Base-by-base conservation (phyloP, 2,888 invertebrate genomes). In the Ceriagrion tenellum region DNA sequence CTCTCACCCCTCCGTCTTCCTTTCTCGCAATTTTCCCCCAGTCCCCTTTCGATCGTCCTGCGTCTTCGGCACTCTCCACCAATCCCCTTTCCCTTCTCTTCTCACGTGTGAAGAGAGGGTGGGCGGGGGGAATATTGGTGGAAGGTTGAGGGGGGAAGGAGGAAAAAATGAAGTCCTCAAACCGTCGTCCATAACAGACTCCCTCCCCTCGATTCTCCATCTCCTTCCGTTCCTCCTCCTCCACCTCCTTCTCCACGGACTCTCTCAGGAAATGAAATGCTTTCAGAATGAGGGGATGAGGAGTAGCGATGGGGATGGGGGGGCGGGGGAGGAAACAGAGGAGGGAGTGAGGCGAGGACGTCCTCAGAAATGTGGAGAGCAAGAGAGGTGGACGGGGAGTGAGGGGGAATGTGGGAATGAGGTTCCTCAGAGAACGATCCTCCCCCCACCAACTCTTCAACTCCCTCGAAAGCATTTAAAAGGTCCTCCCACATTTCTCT, bases 191-290 rank as follows among this genome's bases (percentile, higher is more conserved):
- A 81, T 81, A 81, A 81, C 81, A 81, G 81, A 35, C 81, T 13
- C 6, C 47, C 59, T 59, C 59, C 59, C 59, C 47, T 47, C 88
- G 2, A 40, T 88, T 40, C 47, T 4, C 47, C 47, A 4, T 16
- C 88, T 30, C 88, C 30, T 30, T 35, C 88, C 47, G 30, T 88
- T 23, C 13, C 88, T 40, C 81, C 30, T 8, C 69, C 47, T 47
- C 47, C 47, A 47, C 47, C 47, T 26, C 69, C 81, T 30, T 35
- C 81, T 35, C 35, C 81, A 16, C 81, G 81, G 81, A 81, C 81
- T 35, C 81, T 81, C 81, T 81, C 89, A 89, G 89, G 55, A 89
- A 89, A 55, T 55, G 89, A 55, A 55, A 89, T 81, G 89, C 89
- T 89, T 89, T 89, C n/a, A 55, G 89, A 55, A 55, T 89, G 89